Base-by-base conservation (phyloP, 2,797 vertebrate species). In the Coregonus suidteri region DNA sequence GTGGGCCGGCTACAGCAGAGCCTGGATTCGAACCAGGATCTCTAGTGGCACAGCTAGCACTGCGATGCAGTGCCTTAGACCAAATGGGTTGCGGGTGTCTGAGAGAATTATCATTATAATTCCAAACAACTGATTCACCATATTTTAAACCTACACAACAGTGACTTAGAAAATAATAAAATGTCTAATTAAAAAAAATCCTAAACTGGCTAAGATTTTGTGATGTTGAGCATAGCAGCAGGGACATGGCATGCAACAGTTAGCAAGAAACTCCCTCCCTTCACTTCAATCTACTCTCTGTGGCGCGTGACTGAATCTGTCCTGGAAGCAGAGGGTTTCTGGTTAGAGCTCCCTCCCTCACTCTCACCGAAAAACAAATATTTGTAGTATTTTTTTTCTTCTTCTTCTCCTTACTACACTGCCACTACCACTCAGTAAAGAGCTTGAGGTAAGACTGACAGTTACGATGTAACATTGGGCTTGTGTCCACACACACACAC, bases 331-430 rank as follows among this genome's bases (percentile, higher is more conserved):
- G 37, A 16, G 41, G 9, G 47, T 71, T 47, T 59, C 72, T 41
- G 78, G 74, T 82, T 79, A 83, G 81, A 67, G 62, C 77, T 67
- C 71, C 78, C n/a, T 73, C 66, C 75, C 35, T 74, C 79, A 79
- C 5, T 53, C 54, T 86, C 76, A 82, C 81, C 82, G 79, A 79
- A 7, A 77, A 81, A 41, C 81, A 86, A 85, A 85, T 73, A 86
- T 77, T 68, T 35, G 59, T 85, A 85, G 68, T 9, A 6, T 4
- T 73, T 81, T 59, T 74, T 34, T 53, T 51, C 15, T 73, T 37
- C 37, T 53, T 51, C 15, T 73, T 37, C 37, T 81, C 77, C 53
- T 86, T 76, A 83, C 80, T 66, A 72, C 11, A 75, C 79, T 80
- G 78, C 74, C 16, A 80, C 81, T 77, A 79, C 73, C 71, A 52